Conservation (phyloP, 2,888 invertebrate species). For the Pristionchus mayeri region DNA sequence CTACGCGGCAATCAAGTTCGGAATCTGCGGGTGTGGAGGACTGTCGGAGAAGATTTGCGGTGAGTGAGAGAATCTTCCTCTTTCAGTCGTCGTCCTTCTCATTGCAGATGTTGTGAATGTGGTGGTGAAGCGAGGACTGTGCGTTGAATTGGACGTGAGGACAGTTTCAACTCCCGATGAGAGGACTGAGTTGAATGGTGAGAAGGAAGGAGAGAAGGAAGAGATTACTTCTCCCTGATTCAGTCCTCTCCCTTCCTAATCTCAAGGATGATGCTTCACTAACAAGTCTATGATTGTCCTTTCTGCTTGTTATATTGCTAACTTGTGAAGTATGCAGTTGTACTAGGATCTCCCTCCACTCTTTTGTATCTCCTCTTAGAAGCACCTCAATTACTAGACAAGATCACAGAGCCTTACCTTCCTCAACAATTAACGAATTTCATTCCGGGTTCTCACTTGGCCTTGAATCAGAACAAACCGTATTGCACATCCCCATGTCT, state of each 20-base stretch:
- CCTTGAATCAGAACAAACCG: constrained; percentile 25
- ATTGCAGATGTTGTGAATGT: constrained; percentile 21
- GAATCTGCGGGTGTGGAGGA: constrained; percentile 34
- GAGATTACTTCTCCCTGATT: background rate
- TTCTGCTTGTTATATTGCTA: constrained; percentile 31
- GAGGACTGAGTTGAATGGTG: constrained; percentile 44
- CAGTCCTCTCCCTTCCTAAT: constrained; percentile 17
- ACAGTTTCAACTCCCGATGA: background rate
- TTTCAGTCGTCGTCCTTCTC: too few relatives aligned
- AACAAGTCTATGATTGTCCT: constrained; percentile 15
- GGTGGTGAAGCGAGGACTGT: background rate
- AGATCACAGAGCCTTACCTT: constrained; percentile 32
- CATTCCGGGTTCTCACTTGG: constrained; percentile 40
- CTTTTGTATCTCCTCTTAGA: constrained; percentile 1
- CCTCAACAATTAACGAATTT: background rate
- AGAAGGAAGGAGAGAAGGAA: constrained; percentile 11
- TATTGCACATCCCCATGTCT: constrained; percentile 31
- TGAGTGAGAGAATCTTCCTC: background rate
- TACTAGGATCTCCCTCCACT: background rate
- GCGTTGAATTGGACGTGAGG: constrained; percentile 39
- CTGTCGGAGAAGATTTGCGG: constrained; percentile 20
- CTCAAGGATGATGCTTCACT: constrained; percentile 17
- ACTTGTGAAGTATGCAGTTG: background rate
- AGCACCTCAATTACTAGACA: constrained; percentile 10
- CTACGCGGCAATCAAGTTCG: background rate